Base-by-base conservation (phyloP, 2,888 invertebrate species). In the Plagiodera versicolora region DNA sequence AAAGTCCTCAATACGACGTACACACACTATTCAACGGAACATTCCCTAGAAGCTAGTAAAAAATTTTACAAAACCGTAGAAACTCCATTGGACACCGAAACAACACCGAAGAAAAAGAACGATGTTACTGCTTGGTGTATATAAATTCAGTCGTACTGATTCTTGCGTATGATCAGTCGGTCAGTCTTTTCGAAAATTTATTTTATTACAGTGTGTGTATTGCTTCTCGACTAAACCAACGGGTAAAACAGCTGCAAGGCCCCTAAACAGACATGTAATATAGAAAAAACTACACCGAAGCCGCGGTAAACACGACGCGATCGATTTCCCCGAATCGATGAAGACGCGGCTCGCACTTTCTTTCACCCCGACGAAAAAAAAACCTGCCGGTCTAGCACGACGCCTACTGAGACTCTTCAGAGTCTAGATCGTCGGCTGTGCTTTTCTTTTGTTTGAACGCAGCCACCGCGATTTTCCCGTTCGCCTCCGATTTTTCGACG, bases 101-200 rank as follows among this genome's bases (percentile, higher is more conserved):
- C 3, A 68, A 67, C 8, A 10, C 60, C 54, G 62, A 56, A 56
- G 50, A 56, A 62, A 65, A 50, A 61, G 60, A 62, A 60, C 63
- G 60, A 67, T 69, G 39, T 3, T 24, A 24, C 24, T 28, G 24
- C 17, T 54, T 73, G 74, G 72, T 75, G 74, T 75, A 70, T 67
- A 71, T 67, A 39, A 39, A 39, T 74, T 75, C 75, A 75, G 75
- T 75, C 75, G 67, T 72, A 66, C 71, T 69, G 71, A 72, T 73
- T 70, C n/a, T 63, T 71, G 56, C 56, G 14, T 77, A 69, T 75
- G 67, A 20, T 64, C 61, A 64, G 65, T 61, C 61, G 49, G 77
- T 77, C 79, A 79, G 79, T 79, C 79, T 79, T 68, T 66, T 75
- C 66, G 71, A 70, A 67, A 69, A 66, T 64, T 67, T 64, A 64